phyloP scores from a whole-genome alignment of 2,797 vertebrate genomes.

The Eulemur albifrons region DNA sequence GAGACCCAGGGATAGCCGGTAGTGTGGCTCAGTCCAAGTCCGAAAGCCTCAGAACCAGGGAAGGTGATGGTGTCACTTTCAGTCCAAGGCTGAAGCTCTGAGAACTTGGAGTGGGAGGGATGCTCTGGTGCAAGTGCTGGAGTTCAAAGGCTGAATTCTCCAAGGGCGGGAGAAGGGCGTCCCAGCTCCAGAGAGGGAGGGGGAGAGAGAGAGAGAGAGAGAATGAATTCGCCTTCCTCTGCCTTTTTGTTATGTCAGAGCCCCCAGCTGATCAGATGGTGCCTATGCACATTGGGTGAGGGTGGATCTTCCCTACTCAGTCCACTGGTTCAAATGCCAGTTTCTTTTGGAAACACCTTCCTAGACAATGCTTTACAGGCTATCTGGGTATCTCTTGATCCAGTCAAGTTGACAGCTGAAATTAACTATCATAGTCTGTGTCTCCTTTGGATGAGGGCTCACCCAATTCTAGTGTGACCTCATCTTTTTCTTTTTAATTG shows the following conservation, averaged over 20 bases:
- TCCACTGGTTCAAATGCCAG: neutral
- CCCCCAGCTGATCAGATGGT: neutral
- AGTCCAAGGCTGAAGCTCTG: neutral
- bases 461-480: neutral
- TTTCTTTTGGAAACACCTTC: neutral
- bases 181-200: neutral
- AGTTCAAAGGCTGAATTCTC: neutral
- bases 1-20: neutral
- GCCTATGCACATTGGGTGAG: neutral
- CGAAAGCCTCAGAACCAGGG: neutral
- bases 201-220: neutral
- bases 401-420: neutral
- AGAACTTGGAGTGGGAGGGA: neutral
- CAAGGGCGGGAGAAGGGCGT: neutral
- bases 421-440: neutral
- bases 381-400: neutral
- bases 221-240: neutral
- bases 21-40: neutral
- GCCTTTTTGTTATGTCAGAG: neutral
- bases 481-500: neutral
- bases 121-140: neutral
- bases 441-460: neutral
- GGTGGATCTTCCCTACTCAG: neutral
- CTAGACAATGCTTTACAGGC: neutral
- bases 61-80: neutral